Evolutionary conservation across 2,888 invertebrate species (phyloP), one percentile per base, ranked within the genome.

Genomic region (Drosophila colorata): DNA sequence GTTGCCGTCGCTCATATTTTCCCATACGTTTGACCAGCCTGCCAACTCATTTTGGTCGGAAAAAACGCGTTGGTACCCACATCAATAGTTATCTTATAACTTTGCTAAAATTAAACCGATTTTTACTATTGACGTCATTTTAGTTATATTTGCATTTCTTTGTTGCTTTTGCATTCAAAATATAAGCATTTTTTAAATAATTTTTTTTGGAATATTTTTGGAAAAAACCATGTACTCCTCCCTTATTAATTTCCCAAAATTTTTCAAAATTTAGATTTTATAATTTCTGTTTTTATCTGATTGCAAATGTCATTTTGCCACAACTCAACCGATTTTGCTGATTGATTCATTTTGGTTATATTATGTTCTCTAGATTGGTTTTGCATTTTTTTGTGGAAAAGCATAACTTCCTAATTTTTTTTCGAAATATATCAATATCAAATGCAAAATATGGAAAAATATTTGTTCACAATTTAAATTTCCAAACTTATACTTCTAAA

Each of bases 1-100:
- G 52, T 63, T 59, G 68, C 58, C 71, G 64, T 48, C 69, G 69
- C 44, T 58, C 41, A 52, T n/a, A n/a, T n/a, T 47, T 69, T 53
- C 13, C 13, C 40, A 11, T 35, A 23, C 25, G 20, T 55, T 49
- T 48, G 35, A 41, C 35, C 70, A 55, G 44, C 35, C 44, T 20
- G 8, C 4, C 16, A 37, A n/a, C 13, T 20, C 11, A 35, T 5
- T 35, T 35, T 7, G 23, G 2, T 14, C n/a, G 2, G 6, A 37
- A 51, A 37, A 9, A 41, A 52, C 52, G 40, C 18, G 25, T 31
- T 13, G 35, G n/a, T 13, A 8, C 5, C 35, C 43, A 43, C n/a
- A 18, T 18, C 28, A 25, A 25, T 13, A 16, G 8, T 4, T 23
- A 31, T 1, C 31, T 11, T 28, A 28, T 9, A 35, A 20, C 2